These are phyloP conservation scores for Schizothorax lantsangensis DNA, from an alignment of 2,797 vertebrate genomes.

Conservation along the genomic window DNA sequence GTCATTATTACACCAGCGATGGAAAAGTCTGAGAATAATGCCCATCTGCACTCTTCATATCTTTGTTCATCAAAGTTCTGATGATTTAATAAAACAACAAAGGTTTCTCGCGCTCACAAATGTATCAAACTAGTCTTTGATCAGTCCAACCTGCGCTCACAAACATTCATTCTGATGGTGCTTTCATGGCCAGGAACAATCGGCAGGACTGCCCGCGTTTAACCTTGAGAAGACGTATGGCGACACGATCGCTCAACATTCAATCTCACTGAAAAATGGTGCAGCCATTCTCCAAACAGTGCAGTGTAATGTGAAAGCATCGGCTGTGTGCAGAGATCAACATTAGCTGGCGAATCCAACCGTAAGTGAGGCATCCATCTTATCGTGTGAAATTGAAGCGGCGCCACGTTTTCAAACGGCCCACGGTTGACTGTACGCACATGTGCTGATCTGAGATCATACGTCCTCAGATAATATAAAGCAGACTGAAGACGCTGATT, in stretches of 20 bases:
- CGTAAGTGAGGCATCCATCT: slow-evolving; percentile 46
- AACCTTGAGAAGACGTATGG: slow-evolving; percentile 56
- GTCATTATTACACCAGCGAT: background rate
- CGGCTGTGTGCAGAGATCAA: background rate
- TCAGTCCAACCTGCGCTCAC: background rate
- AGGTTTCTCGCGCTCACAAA: background rate
- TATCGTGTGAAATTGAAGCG: slow-evolving; percentile 11
- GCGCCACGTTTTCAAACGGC: slow-evolving; percentile 16
- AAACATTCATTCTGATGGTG: slow-evolving; percentile 5
- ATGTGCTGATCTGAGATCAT: slow-evolving; percentile 29
- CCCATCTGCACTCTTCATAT: background rate
- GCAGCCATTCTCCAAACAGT: slow-evolving; percentile 25
- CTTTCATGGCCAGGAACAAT: slow-evolving; percentile 5
- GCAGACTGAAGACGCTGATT: slow-evolving; percentile 2
- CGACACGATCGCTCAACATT: slow-evolving; percentile 37
- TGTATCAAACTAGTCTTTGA: background rate
- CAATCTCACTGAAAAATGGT: slow-evolving; percentile 50
- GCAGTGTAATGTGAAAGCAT: slow-evolving; percentile 8
- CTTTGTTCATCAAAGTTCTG: slow-evolving; percentile 5
- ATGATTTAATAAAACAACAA: background rate
- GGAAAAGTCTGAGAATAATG: background rate
- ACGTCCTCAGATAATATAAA: slow-evolving; percentile 23
- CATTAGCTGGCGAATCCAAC: slow-evolving; percentile 10
- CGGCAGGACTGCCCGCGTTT: slow-evolving; percentile 7
- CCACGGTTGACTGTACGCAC: slow-evolving; percentile 4